These are phyloP conservation scores for Phalloptychus januarius DNA, from an alignment of 2,797 vertebrate genomes.

Conservation along the genomic window DNA sequence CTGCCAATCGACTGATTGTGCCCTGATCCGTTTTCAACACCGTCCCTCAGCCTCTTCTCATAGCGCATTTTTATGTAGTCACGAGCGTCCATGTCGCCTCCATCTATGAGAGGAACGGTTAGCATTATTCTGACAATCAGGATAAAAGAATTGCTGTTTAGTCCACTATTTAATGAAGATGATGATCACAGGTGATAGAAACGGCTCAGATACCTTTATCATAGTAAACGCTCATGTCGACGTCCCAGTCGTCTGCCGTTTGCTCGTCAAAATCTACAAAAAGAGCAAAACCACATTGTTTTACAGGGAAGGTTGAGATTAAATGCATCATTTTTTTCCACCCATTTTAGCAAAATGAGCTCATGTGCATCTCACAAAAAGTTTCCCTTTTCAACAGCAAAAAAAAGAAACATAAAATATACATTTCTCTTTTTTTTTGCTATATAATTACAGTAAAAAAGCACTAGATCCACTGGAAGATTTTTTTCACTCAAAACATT, in stretches of 20 bases:
- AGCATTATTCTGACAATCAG: constrained; percentile 11
- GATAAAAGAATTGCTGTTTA: not conserved
- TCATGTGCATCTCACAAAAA: not conserved
- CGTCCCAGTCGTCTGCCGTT: constrained; percentile 96
- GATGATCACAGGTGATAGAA: not conserved
- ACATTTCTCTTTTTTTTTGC: not conserved
- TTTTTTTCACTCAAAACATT: no score
- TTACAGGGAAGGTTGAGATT: not conserved
- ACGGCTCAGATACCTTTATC: constrained; percentile 84
- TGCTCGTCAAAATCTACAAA: constrained; percentile 94
- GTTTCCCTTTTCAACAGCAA: not conserved
- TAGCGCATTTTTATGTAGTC: constrained; percentile 90
- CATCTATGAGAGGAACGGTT: constrained; percentile 76
- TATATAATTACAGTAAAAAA: no score
- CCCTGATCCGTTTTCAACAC: constrained; percentile 78
- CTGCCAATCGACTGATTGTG: constrained; percentile 81
- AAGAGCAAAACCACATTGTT: constrained; percentile 15
- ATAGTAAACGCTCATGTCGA: constrained; percentile 98
- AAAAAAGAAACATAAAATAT: not conserved
- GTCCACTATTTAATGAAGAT: not conserved
- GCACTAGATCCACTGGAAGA: no score
- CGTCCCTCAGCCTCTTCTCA: constrained; percentile 86
- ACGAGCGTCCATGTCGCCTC: constrained; percentile 92
- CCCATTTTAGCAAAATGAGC: not conserved
- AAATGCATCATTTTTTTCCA: not conserved